phyloP scores from a whole-genome alignment of 2,797 vertebrate species.

The Pseudocheirus occidentalis region DNA sequence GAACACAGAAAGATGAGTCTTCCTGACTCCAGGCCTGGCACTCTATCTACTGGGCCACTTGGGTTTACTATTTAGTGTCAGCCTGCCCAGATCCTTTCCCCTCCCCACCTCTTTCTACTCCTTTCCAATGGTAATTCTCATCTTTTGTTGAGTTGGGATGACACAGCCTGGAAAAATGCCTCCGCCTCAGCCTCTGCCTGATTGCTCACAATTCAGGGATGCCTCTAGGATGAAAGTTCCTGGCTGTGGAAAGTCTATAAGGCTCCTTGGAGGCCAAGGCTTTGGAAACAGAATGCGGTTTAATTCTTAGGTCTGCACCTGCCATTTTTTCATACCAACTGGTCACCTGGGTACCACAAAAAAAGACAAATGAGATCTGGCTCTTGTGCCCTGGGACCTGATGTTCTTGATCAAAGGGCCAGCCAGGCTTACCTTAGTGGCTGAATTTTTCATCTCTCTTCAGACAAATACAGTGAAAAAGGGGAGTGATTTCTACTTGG shows the following conservation, averaged over 20 bases:
- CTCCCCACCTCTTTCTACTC: neutral
- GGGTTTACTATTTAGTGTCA: neutral
- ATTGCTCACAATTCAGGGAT: neutral
- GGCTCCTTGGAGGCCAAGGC: neutral
- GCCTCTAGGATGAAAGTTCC: neutral
- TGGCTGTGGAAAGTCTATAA: neutral
- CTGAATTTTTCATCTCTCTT: neutral
- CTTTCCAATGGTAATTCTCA: neutral
- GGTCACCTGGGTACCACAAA: neutral
- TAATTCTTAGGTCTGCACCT: neutral
- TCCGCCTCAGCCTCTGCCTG: neutral
- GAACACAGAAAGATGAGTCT: neutral
- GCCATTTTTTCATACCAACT: neutral
- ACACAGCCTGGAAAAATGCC: neutral
- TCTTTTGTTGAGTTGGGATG: neutral
- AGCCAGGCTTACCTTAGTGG: neutral
- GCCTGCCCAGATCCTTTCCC: neutral
- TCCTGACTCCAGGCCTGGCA: neutral
- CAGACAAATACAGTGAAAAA: neutral
- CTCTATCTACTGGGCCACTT: neutral
- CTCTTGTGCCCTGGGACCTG: neutral
- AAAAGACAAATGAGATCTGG: neutral
- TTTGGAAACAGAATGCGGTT: neutral
- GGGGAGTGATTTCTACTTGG: neutral
- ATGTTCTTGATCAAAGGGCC: neutral